Evolutionary conservation across 37 sponge, comb jelly and placozoan genomes (phyloP).

Genomic region (Theonella swinhoei): DNA sequence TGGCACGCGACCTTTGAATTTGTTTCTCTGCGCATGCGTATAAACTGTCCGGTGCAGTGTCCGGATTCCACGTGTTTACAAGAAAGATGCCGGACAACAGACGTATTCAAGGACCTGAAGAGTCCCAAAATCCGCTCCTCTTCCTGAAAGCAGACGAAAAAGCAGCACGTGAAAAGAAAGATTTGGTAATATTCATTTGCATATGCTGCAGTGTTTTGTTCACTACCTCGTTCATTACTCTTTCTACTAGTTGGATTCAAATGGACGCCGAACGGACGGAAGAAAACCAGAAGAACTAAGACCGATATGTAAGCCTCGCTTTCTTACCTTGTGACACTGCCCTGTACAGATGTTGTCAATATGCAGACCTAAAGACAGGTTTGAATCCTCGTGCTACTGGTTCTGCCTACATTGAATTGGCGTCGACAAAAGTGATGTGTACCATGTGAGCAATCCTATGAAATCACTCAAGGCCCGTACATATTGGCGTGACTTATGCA

Average conservation of each 20-base stretch:
- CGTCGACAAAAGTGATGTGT: constrained; percentile 48
- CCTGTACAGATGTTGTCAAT: background rate
- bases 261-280: constrained; percentile 41
- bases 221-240: too few species aligned
- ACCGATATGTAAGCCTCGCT: constrained; percentile 31
- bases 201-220: too few species aligned
- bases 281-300: constrained; percentile 51
- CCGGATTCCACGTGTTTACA: constrained; percentile 7
- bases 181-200: too few species aligned
- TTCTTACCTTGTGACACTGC: background rate
- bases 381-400: constrained; percentile 45
- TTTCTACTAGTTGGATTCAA: constrained; percentile 26
- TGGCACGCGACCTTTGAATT: background rate
- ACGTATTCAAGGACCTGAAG: constrained; percentile 51
- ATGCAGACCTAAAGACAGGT: constrained; percentile 27
- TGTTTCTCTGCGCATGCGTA: background rate
- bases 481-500: background rate
- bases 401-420: constrained; percentile 62
- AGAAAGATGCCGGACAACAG: constrained; percentile 41
- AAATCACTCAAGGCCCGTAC: background rate
- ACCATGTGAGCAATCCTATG: constrained; percentile 19
- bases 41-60: background rate
- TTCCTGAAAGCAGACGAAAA: constrained; percentile 40
- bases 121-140: constrained; percentile 28
- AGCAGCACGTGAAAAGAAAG: too few species aligned